Conservation (phyloP, 2,888 invertebrate species). For the Drosophila prolongata region DNA sequence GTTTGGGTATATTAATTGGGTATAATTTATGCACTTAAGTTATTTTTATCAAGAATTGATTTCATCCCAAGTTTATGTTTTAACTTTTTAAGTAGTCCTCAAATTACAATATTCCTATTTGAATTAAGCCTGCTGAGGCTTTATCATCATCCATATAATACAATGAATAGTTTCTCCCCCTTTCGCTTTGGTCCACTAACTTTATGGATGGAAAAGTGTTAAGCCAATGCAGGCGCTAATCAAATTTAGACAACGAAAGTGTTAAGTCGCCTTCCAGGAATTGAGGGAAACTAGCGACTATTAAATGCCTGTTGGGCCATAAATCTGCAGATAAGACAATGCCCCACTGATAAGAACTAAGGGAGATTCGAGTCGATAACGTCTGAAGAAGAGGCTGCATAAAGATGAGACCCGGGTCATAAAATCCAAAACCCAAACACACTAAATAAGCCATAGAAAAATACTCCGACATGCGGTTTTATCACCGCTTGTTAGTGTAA, state of each 20-base stretch:
- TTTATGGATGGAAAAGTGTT: constrained; percentile 14
- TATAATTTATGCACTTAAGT: no score
- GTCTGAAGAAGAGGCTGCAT: constrained; percentile 47
- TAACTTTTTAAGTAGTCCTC: no score
- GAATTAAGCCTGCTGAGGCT: neutral
- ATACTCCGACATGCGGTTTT: constrained; percentile 50
- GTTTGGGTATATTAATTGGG: no score
- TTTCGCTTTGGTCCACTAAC: constrained; percentile 5
- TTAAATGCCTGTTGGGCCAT: constrained; percentile 40
- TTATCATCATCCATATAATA: neutral
- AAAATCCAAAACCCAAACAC: constrained; percentile 44
- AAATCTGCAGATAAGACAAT: constrained; percentile 47
- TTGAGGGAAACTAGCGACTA: constrained; percentile 16
- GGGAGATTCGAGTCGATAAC: constrained; percentile 52
- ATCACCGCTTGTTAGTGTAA: constrained; percentile 72
- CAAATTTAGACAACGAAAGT: constrained; percentile 68
- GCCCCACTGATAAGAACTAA: constrained; percentile 53
- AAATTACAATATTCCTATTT: no score
- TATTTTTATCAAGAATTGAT: no score
- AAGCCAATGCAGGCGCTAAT: constrained; percentile 33
- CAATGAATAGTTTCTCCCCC: neutral
- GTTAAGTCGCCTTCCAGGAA: constrained; percentile 65
- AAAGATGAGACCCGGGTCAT: constrained; percentile 43
- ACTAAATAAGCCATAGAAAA: constrained; percentile 42
- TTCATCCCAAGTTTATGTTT: no score